A percentile compares a stretch with the other conserved stretches of the same genome.
Conservation (phyloP, 2,888 invertebrate genomes). For the Synanthedon myopaeformis region DNA sequence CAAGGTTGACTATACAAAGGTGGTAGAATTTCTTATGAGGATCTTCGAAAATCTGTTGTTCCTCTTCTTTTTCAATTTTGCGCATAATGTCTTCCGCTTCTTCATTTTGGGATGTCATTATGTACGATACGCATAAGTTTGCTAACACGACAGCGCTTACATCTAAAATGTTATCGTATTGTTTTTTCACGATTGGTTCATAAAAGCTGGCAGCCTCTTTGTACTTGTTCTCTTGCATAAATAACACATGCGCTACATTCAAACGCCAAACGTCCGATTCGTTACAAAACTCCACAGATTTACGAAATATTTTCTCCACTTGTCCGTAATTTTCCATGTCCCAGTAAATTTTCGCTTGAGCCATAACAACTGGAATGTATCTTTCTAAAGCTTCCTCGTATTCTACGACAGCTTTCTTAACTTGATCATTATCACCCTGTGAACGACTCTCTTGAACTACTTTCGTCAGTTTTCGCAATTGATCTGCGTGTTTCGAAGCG, state of each 20-base stretch:
- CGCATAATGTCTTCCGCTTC: conserved; percentile 99
- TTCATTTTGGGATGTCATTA: conserved; percentile 98
- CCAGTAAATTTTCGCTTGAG: conserved; percentile 99
- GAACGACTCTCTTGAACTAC: conserved; percentile 93
- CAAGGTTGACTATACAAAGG: conserved; percentile 97
- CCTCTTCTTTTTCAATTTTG: conserved; percentile 98
- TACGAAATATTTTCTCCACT: conserved; percentile 96
- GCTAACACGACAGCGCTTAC: conserved; percentile 98
- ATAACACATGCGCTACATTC: conserved; percentile 98
- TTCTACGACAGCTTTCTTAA: conserved; percentile 90
- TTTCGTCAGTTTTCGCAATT: conserved; percentile 90
- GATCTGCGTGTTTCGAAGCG: conserved; percentile 90
- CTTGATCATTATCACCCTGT: conserved; percentile 88
- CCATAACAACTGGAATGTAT: conserved; percentile 98
- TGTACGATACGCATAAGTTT: conserved; percentile 98
- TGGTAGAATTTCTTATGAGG: conserved; percentile 95
- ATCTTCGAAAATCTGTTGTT: conserved; percentile 90
- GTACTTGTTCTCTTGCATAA: conserved; percentile 99
- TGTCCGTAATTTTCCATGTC: conserved; percentile 95
- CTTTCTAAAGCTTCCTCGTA: conserved; percentile 92
- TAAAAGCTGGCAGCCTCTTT: conserved; percentile 98
- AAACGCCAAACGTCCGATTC: conserved; percentile 97
- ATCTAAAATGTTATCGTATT: conserved; percentile 92
- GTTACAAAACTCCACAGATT: conserved; percentile 97
- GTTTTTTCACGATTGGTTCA: conserved; percentile 96